These are phyloP conservation scores for Calameuta pallipes DNA, from an alignment of 2,888 invertebrate species.

Conservation along the genomic window DNA sequence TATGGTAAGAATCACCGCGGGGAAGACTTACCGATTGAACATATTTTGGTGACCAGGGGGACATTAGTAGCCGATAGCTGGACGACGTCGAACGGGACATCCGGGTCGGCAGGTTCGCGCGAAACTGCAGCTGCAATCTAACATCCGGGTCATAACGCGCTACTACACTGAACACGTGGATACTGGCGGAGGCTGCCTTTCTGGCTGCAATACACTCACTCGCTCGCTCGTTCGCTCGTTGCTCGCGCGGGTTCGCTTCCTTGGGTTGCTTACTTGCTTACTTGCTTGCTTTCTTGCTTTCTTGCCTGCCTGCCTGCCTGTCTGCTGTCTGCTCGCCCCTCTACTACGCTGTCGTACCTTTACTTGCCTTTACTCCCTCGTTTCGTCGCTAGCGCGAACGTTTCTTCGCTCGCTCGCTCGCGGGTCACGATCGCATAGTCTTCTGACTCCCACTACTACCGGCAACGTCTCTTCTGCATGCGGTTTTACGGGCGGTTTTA, in stretches of 20 bases:
- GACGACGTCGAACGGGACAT: conserved; percentile 57
- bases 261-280: conserved; percentile 5
- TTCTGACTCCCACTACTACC: conserved; percentile 37
- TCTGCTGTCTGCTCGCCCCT: conserved; percentile 30
- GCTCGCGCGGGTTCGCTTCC: conserved; percentile 17
- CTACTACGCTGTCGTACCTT: conserved; percentile 9
- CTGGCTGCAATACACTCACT: conserved; percentile 23
- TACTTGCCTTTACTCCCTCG: conserved; percentile 10
- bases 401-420: conserved; percentile 19
- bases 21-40: conserved; percentile 64
- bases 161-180: conserved; percentile 67
- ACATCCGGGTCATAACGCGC: conserved; percentile 67
- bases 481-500: conserved; percentile 20
- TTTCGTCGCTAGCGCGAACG: conserved; percentile 15
- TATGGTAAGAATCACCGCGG: background rate
- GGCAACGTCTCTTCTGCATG: conserved; percentile 26
- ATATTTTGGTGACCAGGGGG: conserved; percentile 62
- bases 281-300: conserved; percentile 7
- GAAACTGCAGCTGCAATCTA: conserved; percentile 65
- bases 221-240: conserved; percentile 13
- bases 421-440: conserved; percentile 28
- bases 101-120: conserved; percentile 65
- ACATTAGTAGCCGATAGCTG: conserved; percentile 58
- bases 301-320: conserved; percentile 39
- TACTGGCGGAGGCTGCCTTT: conserved; percentile 60